Percentiles rank a stretch among this genome's conserved stretches.
phyloP scores from a whole-genome alignment of 1,140 invertebrate species.

The Trachymyrmex cornetzi region DNA sequence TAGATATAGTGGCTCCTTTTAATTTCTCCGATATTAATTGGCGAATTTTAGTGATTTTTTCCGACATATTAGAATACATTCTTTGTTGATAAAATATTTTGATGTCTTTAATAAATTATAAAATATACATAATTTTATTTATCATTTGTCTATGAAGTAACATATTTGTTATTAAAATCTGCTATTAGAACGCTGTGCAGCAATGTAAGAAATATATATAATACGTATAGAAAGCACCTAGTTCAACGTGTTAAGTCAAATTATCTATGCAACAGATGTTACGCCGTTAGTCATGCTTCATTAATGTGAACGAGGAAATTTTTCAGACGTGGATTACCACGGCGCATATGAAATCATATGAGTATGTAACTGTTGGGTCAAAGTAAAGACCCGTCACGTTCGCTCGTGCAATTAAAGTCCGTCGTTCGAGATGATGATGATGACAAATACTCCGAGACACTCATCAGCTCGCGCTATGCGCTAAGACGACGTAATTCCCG shows the following conservation, averaged over 20 bases:
- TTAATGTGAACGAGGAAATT: slow-evolving; percentile 34
- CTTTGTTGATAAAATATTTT: too few relatives aligned
- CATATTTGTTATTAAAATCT: too few relatives aligned
- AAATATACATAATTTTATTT: too few relatives aligned
- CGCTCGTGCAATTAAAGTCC: slow-evolving; percentile 78
- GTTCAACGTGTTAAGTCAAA: slow-evolving; percentile 11
- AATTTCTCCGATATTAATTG: too few relatives aligned
- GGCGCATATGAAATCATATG: slow-evolving; percentile 30
- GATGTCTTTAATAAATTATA: too few relatives aligned
- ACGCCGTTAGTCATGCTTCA: slow-evolving; percentile 36
- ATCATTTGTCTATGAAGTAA: too few relatives aligned
- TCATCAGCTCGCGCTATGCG: slow-evolving; percentile 36
- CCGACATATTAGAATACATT: too few relatives aligned
- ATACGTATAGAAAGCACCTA: neutral
- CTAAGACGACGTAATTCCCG: slow-evolving; percentile 37
- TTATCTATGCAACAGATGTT: slow-evolving; percentile 50
- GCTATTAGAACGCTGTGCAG: neutral
- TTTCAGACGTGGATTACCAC: slow-evolving; percentile 46
- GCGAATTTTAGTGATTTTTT: too few relatives aligned
- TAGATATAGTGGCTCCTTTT: too few relatives aligned
- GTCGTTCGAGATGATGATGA: slow-evolving; percentile 61
- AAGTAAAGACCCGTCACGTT: slow-evolving; percentile 80
- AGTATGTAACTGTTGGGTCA: slow-evolving; percentile 43
- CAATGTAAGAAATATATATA: neutral
- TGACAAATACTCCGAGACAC: slow-evolving; percentile 57